A percentile compares a stretch with the other conserved stretches of the same genome.
These are phyloP conservation scores for Machaerirhynchus nigripectus DNA, from an alignment of 2,113 vertebrate genomes.

Conservation along the genomic window DNA sequence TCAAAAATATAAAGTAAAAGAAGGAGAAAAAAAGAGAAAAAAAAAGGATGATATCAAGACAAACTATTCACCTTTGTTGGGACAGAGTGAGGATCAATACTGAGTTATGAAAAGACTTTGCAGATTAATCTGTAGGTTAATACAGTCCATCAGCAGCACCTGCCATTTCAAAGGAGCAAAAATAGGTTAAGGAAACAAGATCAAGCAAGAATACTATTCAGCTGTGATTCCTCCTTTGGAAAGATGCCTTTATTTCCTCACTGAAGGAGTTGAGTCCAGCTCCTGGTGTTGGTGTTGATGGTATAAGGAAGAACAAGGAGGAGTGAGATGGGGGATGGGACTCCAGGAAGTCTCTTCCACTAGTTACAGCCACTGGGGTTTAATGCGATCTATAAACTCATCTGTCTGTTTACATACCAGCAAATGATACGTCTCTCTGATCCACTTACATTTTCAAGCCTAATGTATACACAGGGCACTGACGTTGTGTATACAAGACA, in stretches of 20 bases:
- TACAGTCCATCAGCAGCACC: neutral
- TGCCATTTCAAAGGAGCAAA: neutral
- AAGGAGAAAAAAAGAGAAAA: neutral
- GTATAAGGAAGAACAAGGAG: neutral
- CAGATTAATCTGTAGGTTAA: constrained; percentile 14
- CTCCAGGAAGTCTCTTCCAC: constrained; percentile 56
- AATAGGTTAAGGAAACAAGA: neutral
- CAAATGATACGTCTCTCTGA: constrained; percentile 80
- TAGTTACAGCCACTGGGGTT: constrained; percentile 76
- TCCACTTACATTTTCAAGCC: constrained; percentile 80
- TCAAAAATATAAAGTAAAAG: neutral
- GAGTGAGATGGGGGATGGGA: constrained; percentile 46
- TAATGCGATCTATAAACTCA: constrained; percentile 85
- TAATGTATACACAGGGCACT: constrained; percentile 78
- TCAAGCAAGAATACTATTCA: neutral
- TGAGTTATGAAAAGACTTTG: neutral
- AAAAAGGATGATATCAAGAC: neutral
- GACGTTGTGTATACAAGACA: constrained; percentile 75
- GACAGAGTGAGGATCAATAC: neutral
- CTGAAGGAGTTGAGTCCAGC: neutral
- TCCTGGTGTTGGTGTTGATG: neutral
- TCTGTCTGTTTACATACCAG: constrained; percentile 89
- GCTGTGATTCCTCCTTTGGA: neutral
- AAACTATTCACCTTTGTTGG: neutral
- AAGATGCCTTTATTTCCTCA: constrained; percentile 17